Conservation (phyloP, 2,113 vertebrate species). For the Aldabrachelys gigantea region DNA sequence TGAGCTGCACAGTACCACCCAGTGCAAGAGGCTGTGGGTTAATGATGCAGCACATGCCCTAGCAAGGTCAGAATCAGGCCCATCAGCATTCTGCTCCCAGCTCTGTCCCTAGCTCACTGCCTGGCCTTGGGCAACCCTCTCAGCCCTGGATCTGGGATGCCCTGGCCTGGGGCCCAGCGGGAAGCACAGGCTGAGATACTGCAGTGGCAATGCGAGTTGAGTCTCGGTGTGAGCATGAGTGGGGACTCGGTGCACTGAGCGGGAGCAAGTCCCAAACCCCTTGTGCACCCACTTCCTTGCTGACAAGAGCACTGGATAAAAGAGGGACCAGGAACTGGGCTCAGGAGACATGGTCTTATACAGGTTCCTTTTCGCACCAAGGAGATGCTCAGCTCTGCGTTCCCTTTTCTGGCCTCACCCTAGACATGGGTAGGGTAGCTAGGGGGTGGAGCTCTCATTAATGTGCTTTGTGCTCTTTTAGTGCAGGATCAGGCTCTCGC, state of each 20-base stretch:
- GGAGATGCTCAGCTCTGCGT: not conserved
- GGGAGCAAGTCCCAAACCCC: not conserved
- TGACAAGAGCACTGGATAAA: not conserved
- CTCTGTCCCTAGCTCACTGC: not conserved
- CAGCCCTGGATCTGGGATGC: not conserved
- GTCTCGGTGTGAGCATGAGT: too few relatives aligned
- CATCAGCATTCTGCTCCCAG: too few relatives aligned
- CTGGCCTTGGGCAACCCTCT: too few relatives aligned
- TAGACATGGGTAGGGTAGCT: too few relatives aligned
- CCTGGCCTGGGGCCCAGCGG: not conserved
- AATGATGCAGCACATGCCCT: too few relatives aligned
- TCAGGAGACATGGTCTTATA: not conserved
- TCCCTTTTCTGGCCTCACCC: not conserved
- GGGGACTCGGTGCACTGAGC: too few relatives aligned
- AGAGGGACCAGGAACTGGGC: too few relatives aligned
- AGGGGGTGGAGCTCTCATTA: not conserved
- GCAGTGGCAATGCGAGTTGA: too few relatives aligned
- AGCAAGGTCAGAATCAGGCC: not conserved
- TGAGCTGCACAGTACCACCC: too few relatives aligned
- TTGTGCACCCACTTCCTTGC: not conserved
- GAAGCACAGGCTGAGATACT: too few relatives aligned
- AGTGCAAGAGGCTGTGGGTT: too few relatives aligned
- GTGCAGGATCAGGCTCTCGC: not conserved
- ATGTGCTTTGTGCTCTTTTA: fast-evolving
- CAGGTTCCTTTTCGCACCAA: not conserved